Evolutionary conservation across 1,140 invertebrate genomes (phyloP).

Genomic region (Lasaia peninsularis): DNA sequence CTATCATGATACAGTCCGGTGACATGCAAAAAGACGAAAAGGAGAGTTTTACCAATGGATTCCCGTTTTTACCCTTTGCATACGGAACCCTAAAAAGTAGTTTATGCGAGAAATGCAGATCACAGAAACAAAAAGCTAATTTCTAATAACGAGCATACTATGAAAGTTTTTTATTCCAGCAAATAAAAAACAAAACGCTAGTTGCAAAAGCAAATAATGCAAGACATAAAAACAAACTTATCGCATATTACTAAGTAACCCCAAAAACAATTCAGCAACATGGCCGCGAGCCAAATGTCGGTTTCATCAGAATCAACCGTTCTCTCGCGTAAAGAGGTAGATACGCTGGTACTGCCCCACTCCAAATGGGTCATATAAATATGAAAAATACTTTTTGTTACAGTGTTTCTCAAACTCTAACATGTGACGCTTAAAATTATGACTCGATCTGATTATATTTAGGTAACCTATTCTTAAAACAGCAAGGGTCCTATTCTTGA

Average conservation of each 20-base stretch:
- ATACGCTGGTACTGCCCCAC: conserved; percentile 19
- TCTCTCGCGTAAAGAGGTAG: conserved; percentile 27
- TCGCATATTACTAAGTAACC: conserved; percentile 4
- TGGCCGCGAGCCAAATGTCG: conserved; percentile 42
- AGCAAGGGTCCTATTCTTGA: too few species aligned
- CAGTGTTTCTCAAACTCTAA: background rate
- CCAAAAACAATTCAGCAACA: conserved; percentile 13
- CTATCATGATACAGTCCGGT: too few species aligned
- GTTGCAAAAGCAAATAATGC: background rate
- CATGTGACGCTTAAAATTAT: too few species aligned
- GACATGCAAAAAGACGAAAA: too few species aligned
- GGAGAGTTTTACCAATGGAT: too few species aligned
- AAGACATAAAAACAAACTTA: conserved; percentile 1
- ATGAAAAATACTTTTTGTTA: conserved; percentile 32
- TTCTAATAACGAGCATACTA: too few species aligned
- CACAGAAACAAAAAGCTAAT: too few species aligned
- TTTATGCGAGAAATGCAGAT: too few species aligned
- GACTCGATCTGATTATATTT: too few species aligned
- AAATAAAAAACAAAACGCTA: background rate
- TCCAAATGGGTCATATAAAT: conserved; percentile 32
- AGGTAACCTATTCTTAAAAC: too few species aligned
- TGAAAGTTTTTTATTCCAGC: background rate
- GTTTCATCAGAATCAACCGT: conserved; percentile 26
- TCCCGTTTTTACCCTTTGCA: too few species aligned
- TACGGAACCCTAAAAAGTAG: too few species aligned